Evolutionary conservation across 53 echinoderm and acorn worm species (phyloP).

Genomic region (Echinarachnius parma): DNA sequence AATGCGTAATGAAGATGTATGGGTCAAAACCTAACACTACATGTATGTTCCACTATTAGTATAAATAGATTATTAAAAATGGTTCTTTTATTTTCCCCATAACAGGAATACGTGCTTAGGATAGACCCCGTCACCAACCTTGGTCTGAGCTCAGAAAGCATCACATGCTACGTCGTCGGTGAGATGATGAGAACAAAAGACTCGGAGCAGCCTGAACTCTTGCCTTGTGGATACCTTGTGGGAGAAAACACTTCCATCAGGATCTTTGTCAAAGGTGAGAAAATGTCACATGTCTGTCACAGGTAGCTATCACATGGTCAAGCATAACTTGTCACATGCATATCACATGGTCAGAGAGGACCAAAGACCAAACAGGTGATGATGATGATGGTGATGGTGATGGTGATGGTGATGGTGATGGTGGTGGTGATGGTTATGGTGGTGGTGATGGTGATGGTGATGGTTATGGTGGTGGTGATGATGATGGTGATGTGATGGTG

Average conservation of each 20-base stretch:
- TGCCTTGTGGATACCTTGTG: constrained; percentile 95
- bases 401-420: background rate
- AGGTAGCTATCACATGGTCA: too few relatives aligned
- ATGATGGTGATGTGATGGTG: constrained; percentile 1
- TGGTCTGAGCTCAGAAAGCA: constrained; percentile 94
- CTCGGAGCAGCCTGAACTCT: constrained; percentile 81
- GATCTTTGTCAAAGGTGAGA: constrained; percentile 88
- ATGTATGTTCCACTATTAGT: too few relatives aligned
- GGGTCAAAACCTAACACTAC: too few relatives aligned
- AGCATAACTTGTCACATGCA: too few relatives aligned
- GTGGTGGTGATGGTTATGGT: background rate
- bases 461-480: background rate
- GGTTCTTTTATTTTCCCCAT: background rate
- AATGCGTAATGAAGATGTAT: too few relatives aligned
- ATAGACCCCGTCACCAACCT: constrained; percentile 97
- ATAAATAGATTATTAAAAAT: too few relatives aligned
- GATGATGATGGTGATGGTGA: constrained; percentile 5
- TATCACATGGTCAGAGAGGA: too few relatives aligned
- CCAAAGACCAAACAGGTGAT: background rate
- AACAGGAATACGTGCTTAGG: constrained; percentile 96
- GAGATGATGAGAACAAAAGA: constrained; percentile 94
- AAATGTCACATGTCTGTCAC: background rate
- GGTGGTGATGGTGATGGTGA: constrained; percentile 4
- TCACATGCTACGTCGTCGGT: constrained; percentile 83
- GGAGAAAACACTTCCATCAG: constrained; percentile 93